Evolutionary conservation across 2,113 vertebrate species (phyloP).

Genomic region (Podarcis cretensis): DNA sequence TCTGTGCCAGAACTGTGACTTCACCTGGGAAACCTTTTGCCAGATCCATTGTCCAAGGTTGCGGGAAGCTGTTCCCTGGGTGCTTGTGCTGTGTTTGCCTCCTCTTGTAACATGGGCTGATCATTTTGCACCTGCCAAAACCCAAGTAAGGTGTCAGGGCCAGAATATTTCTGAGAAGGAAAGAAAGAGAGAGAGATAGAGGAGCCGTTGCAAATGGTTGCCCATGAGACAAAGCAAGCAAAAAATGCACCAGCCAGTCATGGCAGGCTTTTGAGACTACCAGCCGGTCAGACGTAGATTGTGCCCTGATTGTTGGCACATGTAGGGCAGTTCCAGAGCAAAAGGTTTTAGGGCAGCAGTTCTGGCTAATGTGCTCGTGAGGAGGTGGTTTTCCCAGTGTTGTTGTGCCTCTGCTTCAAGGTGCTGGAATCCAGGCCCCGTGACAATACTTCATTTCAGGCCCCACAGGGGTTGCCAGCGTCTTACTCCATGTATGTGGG

Average conservation of each 20-base stretch:
- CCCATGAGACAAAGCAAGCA: neutral
- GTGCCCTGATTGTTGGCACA: no score
- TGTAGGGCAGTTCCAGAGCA: neutral
- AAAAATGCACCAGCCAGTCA: neutral
- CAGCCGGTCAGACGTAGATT: no score
- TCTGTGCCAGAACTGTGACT: neutral
- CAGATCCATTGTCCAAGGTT: neutral
- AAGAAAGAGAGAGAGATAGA: neutral
- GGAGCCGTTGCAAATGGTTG: neutral
- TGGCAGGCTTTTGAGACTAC: neutral
- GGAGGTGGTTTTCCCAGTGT: neutral
- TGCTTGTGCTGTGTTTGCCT: neutral
- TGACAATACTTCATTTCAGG: neutral
- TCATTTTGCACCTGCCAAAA: neutral
- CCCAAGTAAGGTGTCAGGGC: constrained; percentile 1
- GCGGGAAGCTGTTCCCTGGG: neutral
- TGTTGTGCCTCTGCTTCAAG: constrained; percentile 21
- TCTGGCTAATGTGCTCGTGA: neutral
- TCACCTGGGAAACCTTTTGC: neutral
- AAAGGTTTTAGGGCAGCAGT: neutral
- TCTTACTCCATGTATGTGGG: no score
- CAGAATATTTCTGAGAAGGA: neutral
- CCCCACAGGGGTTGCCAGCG: neutral
- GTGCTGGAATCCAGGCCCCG: constrained; percentile 2
- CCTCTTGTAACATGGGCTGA: neutral